Evolutionary conservation across 2,888 invertebrate genomes (phyloP).

Genomic region (Nipponacmea schrenckii): DNA sequence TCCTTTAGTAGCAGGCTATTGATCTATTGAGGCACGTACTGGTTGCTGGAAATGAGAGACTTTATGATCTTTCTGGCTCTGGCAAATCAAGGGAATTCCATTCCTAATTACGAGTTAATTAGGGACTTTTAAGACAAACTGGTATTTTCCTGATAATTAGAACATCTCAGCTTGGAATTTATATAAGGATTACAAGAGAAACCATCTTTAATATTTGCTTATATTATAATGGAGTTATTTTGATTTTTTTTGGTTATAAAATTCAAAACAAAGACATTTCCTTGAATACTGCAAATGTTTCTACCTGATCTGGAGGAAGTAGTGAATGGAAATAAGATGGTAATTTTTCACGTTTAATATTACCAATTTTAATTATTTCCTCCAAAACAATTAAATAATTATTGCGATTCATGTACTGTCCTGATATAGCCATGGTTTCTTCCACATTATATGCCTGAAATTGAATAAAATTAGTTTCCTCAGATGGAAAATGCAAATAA

Average conservation of each 20-base stretch:
- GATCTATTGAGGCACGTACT: too few relatives aligned
- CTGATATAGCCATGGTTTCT: conserved; percentile 63
- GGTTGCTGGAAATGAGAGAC: too few relatives aligned
- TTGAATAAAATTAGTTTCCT: background rate
- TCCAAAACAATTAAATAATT: conserved; percentile 62
- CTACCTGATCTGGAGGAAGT: conserved; percentile 58
- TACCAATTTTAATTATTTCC: conserved; percentile 65
- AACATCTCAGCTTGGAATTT: too few relatives aligned
- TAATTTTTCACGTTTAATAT: conserved; percentile 45
- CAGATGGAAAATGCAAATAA: too few relatives aligned
- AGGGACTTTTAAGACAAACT: too few relatives aligned
- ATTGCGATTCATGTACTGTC: conserved; percentile 64
- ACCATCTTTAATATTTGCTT: too few relatives aligned
- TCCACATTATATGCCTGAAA: conserved; percentile 64
- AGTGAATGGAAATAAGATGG: conserved; percentile 50
- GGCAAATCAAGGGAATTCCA: too few relatives aligned
- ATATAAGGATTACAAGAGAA: too few relatives aligned
- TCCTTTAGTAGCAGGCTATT: too few relatives aligned
- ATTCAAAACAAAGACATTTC: background rate
- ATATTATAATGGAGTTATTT: background rate
- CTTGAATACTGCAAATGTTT: background rate
- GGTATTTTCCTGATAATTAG: too few relatives aligned
- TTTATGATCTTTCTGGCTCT: too few relatives aligned
- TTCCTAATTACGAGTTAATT: too few relatives aligned
- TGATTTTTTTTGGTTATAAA: background rate